Conservation (phyloP, 2,113 vertebrate genomes). For the Corvus cornix region DNA sequence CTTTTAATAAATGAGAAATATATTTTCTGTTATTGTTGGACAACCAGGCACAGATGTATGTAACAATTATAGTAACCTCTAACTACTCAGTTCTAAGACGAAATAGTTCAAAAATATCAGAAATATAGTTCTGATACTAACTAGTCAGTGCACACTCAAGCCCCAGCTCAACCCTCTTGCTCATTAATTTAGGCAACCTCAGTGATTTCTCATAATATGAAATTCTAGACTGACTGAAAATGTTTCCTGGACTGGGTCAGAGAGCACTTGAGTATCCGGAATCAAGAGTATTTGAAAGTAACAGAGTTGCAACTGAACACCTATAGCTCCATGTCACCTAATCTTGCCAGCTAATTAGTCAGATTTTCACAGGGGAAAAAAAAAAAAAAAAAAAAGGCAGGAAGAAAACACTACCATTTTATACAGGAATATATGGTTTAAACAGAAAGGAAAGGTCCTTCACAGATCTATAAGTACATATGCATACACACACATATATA, state of each 20-base stretch:
- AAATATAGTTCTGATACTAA: background rate
- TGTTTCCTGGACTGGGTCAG: background rate
- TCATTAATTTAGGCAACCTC: background rate
- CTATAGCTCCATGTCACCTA: background rate
- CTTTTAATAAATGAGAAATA: background rate
- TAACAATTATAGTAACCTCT: background rate
- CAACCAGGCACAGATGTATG: background rate
- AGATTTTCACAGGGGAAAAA: background rate
- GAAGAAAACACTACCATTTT: background rate
- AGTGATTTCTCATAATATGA: background rate
- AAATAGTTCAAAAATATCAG: background rate
- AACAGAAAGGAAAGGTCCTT: background rate
- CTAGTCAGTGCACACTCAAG: background rate
- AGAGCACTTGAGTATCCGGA: background rate
- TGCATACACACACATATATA: rapidly evolving
- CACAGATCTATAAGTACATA: background rate
- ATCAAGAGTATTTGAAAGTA: background rate
- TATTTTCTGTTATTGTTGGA: background rate
- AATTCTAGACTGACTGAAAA: background rate
- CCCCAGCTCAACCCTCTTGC: background rate
- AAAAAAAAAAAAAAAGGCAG: background rate
- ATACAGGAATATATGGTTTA: background rate
- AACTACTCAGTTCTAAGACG: background rate
- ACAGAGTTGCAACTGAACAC: background rate
- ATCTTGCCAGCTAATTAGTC: background rate